phyloP scores from a whole-genome alignment of 2,888 invertebrate genomes.

The Cepaea hortensis region DNA sequence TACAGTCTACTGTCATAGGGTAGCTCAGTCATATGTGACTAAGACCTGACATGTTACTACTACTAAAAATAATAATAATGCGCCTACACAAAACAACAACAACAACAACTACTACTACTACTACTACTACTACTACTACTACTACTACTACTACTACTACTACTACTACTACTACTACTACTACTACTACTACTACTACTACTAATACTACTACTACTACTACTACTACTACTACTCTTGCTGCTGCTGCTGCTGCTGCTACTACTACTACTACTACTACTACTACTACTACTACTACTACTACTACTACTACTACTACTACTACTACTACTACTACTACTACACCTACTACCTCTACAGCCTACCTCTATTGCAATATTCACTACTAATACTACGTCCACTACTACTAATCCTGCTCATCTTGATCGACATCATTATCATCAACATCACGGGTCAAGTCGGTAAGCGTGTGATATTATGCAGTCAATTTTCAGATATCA shows the following conservation, averaged over 20 bases:
- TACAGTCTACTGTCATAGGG: no score
- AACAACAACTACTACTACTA: background rate
- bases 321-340: background rate
- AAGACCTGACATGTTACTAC: no score
- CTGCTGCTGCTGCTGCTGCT: conserved; percentile 1
- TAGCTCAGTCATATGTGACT: no score
- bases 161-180: background rate
- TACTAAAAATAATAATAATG: no score
- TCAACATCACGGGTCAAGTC: no score
- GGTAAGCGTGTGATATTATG: no score
- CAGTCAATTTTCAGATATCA: no score
- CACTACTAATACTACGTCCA: no score
- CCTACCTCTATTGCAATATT: no score
- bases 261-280: background rate
- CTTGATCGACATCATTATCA: no score
- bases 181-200: conserved; percentile 25
- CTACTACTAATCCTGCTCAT: no score
- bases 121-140: conserved; percentile 27
- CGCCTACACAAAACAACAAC: background rate
- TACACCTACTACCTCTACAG: no score
- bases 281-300: conserved; percentile 25
- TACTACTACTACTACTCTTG: background rate
- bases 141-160: conserved; percentile 25
- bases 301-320: conserved; percentile 20
- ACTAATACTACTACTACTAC: conserved; percentile 20